phyloP scores from a whole-genome alignment of 2,888 invertebrate species.

The Electrophaes corylata region DNA sequence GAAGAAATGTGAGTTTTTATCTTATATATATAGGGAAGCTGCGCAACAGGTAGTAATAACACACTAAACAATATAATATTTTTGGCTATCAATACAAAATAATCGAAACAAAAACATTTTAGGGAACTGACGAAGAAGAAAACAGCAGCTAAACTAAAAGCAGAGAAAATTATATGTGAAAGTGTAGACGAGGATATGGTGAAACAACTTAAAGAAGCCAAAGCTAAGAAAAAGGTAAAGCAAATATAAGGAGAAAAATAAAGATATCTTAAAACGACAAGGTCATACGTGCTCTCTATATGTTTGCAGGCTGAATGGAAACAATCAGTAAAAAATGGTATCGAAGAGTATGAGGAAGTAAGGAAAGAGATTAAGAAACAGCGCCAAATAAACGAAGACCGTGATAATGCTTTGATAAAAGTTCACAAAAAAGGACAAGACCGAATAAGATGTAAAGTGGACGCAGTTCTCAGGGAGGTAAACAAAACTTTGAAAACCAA shows the following conservation, averaged over 20 bases:
- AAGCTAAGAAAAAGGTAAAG: slow-evolving; percentile 44
- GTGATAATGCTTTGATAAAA: slow-evolving; percentile 43
- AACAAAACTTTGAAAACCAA: neutral
- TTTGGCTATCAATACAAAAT: neutral
- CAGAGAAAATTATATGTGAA: slow-evolving; percentile 40
- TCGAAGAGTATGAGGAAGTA: slow-evolving; percentile 42
- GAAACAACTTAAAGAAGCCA: slow-evolving; percentile 43
- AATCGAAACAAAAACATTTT: slow-evolving; percentile 13
- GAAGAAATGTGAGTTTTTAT: slow-evolving; percentile 52
- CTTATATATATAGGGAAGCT: neutral
- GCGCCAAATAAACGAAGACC: slow-evolving; percentile 31
- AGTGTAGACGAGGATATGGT: slow-evolving; percentile 43
- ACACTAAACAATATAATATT: too few relatives aligned
- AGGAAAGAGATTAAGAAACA: slow-evolving; percentile 36
- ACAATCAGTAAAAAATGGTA: slow-evolving; percentile 39
- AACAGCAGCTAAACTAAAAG: slow-evolving; percentile 36
- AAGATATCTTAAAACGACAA: neutral
- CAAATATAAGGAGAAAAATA: neutral
- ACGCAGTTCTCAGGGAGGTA: slow-evolving; percentile 47
- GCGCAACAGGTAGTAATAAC: too few relatives aligned
- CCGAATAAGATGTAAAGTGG: slow-evolving; percentile 43
- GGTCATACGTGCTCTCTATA: neutral
- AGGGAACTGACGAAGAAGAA: slow-evolving; percentile 43
- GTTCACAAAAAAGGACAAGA: slow-evolving; percentile 50
- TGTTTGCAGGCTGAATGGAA: slow-evolving; percentile 41